These are phyloP conservation scores for Trichoplusia ni DNA, from an alignment of 1,140 invertebrate genomes.

Conservation along the genomic window DNA sequence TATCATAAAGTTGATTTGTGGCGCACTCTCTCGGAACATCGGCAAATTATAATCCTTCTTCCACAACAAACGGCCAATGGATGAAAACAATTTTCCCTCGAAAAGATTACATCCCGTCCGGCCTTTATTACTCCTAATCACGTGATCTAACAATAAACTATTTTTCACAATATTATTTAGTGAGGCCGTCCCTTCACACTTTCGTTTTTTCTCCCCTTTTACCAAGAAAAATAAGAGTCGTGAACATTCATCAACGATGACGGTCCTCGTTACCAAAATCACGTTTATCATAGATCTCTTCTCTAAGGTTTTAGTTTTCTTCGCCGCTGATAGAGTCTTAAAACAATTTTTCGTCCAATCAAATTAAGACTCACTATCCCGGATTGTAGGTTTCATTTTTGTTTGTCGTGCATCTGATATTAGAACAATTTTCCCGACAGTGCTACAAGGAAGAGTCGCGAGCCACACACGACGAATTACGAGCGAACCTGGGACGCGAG, in stretches of 20 bases:
- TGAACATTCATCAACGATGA: conserved; percentile 66
- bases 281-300: conserved; percentile 79
- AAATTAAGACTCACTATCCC: conserved; percentile 34
- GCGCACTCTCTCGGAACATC: conserved; percentile 15
- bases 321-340: conserved; percentile 32
- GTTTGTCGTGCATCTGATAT: conserved; percentile 14
- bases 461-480: conserved; percentile 77
- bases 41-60: conserved; percentile 65
- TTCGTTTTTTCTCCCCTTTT: conserved; percentile 66
- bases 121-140: conserved; percentile 75
- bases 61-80: conserved; percentile 54
- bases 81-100: conserved; percentile 70
- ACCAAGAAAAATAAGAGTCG: conserved; percentile 67
- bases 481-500: conserved; percentile 56
- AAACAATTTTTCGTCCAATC: neutral
- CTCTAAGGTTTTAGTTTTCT: conserved; percentile 68
- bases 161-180: conserved; percentile 77
- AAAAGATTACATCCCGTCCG: conserved; percentile 70
- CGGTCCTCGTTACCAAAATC: conserved; percentile 74
- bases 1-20: conserved; percentile 28
- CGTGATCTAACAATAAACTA: conserved; percentile 77
- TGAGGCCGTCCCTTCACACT: conserved; percentile 62
- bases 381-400: conserved; percentile 29
- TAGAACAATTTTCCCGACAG: conserved; percentile 42
- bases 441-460: conserved; percentile 57